Evolutionary conservation across 1,140 invertebrate species (phyloP).

Genomic region (Aphidius gifuensis): DNA sequence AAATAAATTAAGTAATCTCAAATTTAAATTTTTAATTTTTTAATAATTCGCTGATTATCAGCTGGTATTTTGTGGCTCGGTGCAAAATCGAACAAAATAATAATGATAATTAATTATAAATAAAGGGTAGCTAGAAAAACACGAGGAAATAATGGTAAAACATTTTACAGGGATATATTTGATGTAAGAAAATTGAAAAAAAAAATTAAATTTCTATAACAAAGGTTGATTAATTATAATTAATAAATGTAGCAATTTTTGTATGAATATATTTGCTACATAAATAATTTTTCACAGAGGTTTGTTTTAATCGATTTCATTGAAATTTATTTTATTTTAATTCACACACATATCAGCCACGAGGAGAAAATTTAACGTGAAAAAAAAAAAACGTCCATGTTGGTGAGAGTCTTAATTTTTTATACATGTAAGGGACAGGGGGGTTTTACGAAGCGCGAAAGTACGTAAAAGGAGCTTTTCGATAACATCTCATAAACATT

Average conservation of each 20-base stretch:
- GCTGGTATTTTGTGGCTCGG: constrained; percentile 43
- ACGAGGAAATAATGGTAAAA: too few species aligned
- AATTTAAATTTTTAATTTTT: constrained; percentile 9
- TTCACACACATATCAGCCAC: constrained; percentile 21
- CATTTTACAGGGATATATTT: too few species aligned
- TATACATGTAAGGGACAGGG: constrained; percentile 31
- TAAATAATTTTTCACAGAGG: too few species aligned
- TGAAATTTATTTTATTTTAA: constrained; percentile 2
- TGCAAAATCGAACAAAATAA: constrained; percentile 46
- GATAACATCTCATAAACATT: constrained; percentile 8
- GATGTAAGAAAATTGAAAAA: too few species aligned
- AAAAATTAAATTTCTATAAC: too few species aligned
- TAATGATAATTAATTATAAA: constrained; percentile 1
- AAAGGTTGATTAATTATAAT: too few species aligned
- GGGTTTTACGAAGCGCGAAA: constrained; percentile 25
- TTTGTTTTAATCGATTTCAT: neutral
- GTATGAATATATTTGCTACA: too few species aligned
- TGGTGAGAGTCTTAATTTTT: constrained; percentile 50
- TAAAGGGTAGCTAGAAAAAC: neutral
- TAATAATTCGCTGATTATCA: constrained; percentile 19
- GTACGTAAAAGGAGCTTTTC: constrained; percentile 29
- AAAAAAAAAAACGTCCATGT: constrained; percentile 37
- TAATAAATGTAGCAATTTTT: too few species aligned
- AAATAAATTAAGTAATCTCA: neutral
- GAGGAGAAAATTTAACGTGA: constrained; percentile 27